Base-by-base conservation (phyloP, 2,888 invertebrate genomes). In the Neocrepidodera transversa region DNA sequence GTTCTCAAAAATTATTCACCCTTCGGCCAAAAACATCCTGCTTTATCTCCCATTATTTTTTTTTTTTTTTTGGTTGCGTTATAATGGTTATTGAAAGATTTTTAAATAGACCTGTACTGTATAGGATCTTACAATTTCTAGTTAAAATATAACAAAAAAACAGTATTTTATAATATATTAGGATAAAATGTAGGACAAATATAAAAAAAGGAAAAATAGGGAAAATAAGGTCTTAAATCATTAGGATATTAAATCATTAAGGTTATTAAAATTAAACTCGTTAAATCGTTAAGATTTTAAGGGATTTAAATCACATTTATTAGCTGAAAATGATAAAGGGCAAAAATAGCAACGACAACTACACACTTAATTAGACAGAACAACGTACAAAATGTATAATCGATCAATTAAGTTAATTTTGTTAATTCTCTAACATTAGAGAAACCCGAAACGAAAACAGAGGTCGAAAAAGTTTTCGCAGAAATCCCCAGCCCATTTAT, bases 1-100 rank as follows among this genome's bases (percentile, higher is more conserved):
- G 36, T 50, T 50, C 36, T 50, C 23, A 23, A 50, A 50, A 50
- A 50, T 50, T 50, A 50, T 50, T 36, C 36, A 50, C 50, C 50
- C 50, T 18, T 11, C 1, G 36, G 14, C 10, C 20, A 36, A 49
- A 50, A 50, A 50, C 36, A 38, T 23, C 23, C 36, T 50, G 32
- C 13, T 50, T 20, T 20, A 7, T 50, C 23, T 50, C 50, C 50
- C 18, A 36, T 50, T 36, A 36, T 50, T 50, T 45, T 50, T 36
- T 10, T 50, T 50, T 36, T 50, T 50, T 50, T 45, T 50, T 36
- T 10, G 23, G 36, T 32, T 36, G 23, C 50, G 11, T 50, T 50
- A 17, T 36, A 50, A 20, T 35, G 50, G 7, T 23, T 36, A 36
- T 50, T 35, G 50, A 10, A 23, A 50, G 36, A 13, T 8, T 47